Evolutionary conservation across 2,797 vertebrate genomes (phyloP), one percentile per base, ranked within the genome.

Genomic region (Melopsittacus undulatus): DNA sequence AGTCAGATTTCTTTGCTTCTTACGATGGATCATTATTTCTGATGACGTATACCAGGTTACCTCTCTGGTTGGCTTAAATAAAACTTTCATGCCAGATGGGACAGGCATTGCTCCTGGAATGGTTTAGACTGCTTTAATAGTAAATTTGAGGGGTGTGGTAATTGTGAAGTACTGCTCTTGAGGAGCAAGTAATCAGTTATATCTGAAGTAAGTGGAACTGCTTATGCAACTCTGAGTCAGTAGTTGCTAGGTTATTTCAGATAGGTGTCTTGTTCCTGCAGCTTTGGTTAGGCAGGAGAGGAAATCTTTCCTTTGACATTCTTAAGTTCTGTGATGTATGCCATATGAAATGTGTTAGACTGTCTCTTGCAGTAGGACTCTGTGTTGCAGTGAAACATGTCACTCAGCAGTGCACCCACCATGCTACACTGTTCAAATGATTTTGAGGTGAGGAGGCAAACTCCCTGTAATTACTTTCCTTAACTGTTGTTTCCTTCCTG

Each of bases 1-100:
- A 62, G 78, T 81, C 86, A 89, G 16, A 79, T 91, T 89, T 89
- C 64, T 89, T 23, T 83, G n/a, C 51, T 80, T 18, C 54, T 79
- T 78, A n/a, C 67, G 54, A 52, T 77, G 81, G 74, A 63, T 93
- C 26, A 13, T 92, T 90, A 66, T 86, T 94, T 93, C 69, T 92
- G 49, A 62, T 87, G 73, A 0, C 1, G 27, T 83, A n/a, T 86
- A 72, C 88, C 32, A 74, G 86, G 64, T 52, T 82, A 56, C 56
- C 32, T 92, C 26, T 86, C 56, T 75, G 30, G 21, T 49, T 91
- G 77, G 81, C 48, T 89, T 23, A 19, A 19, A 83, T 76, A 36
- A 93, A 70, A 56, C 79, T 48, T 64, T 43, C 13, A 6, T 66
- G 42, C 72, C 81, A 92, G 69, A 57, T 87, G 62, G 82, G 57